These are phyloP conservation scores for Siniperca obscura DNA, from an alignment of 2,797 vertebrate genomes.

Conservation along the genomic window DNA sequence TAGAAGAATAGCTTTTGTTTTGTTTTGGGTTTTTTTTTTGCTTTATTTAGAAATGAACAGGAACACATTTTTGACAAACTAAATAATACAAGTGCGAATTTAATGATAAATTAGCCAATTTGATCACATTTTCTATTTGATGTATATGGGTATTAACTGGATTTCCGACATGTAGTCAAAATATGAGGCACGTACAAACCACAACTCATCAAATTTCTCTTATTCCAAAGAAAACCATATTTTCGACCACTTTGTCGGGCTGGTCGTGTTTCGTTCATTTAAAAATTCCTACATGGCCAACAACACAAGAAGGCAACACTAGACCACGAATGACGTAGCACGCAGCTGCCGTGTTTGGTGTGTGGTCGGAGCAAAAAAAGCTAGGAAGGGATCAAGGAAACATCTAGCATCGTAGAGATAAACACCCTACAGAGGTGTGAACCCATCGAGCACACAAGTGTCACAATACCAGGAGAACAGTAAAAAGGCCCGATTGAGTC, in stretches of 20 bases:
- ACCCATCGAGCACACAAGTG: slow-evolving; percentile 44
- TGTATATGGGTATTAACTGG: rapidly evolving
- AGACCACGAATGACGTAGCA: slow-evolving; percentile 58
- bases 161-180: background rate
- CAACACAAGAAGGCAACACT: slow-evolving; percentile 26
- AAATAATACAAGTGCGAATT: background rate
- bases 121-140: background rate
- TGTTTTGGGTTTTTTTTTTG: rapidly evolving
- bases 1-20: rapidly evolving
- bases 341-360: slow-evolving; percentile 51
- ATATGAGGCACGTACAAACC: rapidly evolving
- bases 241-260: background rate
- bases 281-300: slow-evolving; percentile 3
- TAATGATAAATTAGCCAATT: background rate
- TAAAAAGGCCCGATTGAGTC: slow-evolving; percentile 47
- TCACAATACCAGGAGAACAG: slow-evolving; percentile 39
- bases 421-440: slow-evolving; percentile 70
- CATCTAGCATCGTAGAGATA: slow-evolving; percentile 71
- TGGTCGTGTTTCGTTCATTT: rapidly evolving
- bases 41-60: background rate
- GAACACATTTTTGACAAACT: background rate
- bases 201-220: background rate
- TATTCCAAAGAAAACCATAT: background rate
- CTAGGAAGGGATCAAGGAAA: slow-evolving; percentile 74
- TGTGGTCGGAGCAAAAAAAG: slow-evolving; percentile 59